These are phyloP conservation scores for Nephrocerus scutellatus DNA, from an alignment of 2,888 invertebrate genomes.

Conservation along the genomic window DNA sequence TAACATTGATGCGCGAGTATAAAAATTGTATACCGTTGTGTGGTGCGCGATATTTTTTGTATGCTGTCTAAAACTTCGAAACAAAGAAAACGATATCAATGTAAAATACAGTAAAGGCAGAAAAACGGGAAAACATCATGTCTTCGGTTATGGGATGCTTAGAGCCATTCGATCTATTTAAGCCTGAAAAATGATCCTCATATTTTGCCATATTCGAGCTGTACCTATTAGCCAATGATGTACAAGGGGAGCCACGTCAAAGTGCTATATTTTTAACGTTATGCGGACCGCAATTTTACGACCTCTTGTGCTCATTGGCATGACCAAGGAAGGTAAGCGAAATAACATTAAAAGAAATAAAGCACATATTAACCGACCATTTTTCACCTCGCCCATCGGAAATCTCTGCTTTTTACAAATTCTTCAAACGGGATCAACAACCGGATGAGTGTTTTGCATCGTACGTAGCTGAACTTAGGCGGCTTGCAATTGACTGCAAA, in stretches of 20 bases:
- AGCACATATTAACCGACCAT: slow-evolving; percentile 14
- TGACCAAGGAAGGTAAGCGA: slow-evolving; percentile 17
- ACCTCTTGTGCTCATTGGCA: slow-evolving; percentile 21
- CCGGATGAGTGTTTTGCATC: slow-evolving; percentile 13
- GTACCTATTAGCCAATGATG: slow-evolving; percentile 12
- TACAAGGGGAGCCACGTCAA: slow-evolving; percentile 14
- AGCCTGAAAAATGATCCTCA: slow-evolving; percentile 15
- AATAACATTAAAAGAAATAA: slow-evolving; percentile 14
- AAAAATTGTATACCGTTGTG: no score
- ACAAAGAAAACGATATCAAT: no score
- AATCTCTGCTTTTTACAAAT: slow-evolving; percentile 18
- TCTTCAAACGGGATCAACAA: slow-evolving; percentile 19
- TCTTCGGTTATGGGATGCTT: no score
- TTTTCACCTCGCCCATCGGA: slow-evolving; percentile 18
- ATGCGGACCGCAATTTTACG: slow-evolving; percentile 18
- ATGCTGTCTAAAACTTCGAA: no score
- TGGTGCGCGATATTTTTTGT: no score
- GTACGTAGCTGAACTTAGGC: slow-evolving; percentile 14
- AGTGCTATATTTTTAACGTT: slow-evolving; percentile 12
- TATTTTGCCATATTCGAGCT: slow-evolving; percentile 13
- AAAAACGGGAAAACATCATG: no score
- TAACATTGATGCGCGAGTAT: no score
- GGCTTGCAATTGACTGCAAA: slow-evolving; percentile 17
- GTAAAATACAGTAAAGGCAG: no score
- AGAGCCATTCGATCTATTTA: slow-evolving; percentile 14